phyloP scores from a whole-genome alignment of 2,113 vertebrate species.

The Ailuropoda melanoleuca region DNA sequence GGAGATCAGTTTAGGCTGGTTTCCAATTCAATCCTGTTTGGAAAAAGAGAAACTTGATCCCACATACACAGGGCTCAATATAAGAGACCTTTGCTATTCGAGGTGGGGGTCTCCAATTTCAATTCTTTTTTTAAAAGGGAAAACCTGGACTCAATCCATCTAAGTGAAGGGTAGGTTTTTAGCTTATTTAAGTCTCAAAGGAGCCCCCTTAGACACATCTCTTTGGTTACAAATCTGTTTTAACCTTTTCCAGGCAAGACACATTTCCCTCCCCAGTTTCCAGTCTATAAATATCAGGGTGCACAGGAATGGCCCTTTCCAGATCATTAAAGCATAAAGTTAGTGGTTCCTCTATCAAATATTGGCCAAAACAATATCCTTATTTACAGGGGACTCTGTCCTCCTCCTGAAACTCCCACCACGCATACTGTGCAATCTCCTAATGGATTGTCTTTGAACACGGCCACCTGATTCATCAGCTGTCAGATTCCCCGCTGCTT shows the following conservation, averaged over 20 bases:
- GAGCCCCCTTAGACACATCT: slow-evolving; percentile 37
- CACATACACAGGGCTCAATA: slow-evolving; percentile 45
- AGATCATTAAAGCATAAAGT: slow-evolving; percentile 76
- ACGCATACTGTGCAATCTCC: background rate
- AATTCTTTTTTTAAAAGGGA: background rate
- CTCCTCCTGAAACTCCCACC: background rate
- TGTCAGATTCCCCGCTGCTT: background rate
- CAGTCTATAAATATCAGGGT: slow-evolving; percentile 72
- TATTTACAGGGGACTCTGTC: background rate
- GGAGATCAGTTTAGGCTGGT: slow-evolving; percentile 26
- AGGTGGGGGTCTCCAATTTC: slow-evolving; percentile 61
- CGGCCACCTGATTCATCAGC: background rate
- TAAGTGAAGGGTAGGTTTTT: slow-evolving; percentile 60
- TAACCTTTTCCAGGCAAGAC: slow-evolving; percentile 72
- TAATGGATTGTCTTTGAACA: background rate
- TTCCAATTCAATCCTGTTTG: slow-evolving; percentile 67
- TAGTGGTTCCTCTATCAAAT: slow-evolving; percentile 59
- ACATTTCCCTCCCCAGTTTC: slow-evolving; percentile 71
- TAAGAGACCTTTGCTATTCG: slow-evolving; percentile 62
- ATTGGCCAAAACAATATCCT: background rate
- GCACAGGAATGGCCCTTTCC: slow-evolving; percentile 66
- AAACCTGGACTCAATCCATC: slow-evolving; percentile 66
- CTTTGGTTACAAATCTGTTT: slow-evolving; percentile 63
- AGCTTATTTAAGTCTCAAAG: slow-evolving; percentile 68
- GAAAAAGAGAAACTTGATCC: slow-evolving; percentile 68